phyloP scores from a whole-genome alignment of 23 tunicate species.

The Ascidia mentula region DNA sequence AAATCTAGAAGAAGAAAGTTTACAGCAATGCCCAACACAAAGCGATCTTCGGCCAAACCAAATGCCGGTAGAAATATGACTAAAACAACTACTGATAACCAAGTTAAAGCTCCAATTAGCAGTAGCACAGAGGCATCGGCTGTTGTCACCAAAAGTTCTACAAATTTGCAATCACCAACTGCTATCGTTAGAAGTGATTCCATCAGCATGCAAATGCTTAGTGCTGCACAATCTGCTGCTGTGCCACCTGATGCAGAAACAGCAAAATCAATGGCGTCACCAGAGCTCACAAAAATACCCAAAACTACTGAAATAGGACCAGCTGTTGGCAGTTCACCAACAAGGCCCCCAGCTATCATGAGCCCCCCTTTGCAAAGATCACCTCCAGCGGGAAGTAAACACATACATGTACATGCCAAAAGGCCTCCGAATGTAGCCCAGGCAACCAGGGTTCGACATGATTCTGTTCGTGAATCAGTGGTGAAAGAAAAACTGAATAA shows the following conservation, averaged over 20 bases:
- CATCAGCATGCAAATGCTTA: no score
- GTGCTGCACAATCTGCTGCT: no score
- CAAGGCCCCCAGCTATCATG: background rate
- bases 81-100: background rate
- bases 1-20: background rate
- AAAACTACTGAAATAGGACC: no score
- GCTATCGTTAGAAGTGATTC: background rate
- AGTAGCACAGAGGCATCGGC: no score
- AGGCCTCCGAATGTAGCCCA: conserved; percentile 4
- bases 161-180: background rate
- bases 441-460: conserved; percentile 12
- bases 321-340: background rate
- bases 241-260: background rate
- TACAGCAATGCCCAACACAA: background rate
- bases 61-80: background rate
- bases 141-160: no score
- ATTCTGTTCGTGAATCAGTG: conserved; percentile 1
- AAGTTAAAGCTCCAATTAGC: no score
- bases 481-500: background rate
- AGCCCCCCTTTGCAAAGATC: background rate
- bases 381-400: background rate
- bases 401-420: background rate
- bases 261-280: background rate
- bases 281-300: background rate
- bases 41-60: background rate